Percentiles rank a stretch among this genome's conserved stretches.
These are phyloP conservation scores for Rotaria socialis DNA, from an alignment of 2,888 invertebrate genomes.

Conservation along the genomic window DNA sequence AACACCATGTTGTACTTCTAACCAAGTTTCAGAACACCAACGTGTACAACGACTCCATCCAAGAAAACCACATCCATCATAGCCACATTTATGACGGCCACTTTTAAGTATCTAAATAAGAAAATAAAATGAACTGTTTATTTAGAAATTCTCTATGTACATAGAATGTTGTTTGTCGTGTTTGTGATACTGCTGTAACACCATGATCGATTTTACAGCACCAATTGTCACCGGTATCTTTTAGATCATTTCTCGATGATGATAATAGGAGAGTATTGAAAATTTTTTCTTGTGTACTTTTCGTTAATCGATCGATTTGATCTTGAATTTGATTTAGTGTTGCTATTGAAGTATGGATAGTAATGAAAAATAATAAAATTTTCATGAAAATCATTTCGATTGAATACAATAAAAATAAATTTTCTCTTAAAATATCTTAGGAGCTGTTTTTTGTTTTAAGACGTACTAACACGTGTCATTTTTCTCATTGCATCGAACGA, in stretches of 20 bases:
- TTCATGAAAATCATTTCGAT: background rate
- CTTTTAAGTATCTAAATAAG: background rate
- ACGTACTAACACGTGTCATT: background rate
- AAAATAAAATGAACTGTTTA: background rate
- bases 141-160: background rate
- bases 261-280: background rate
- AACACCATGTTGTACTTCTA: background rate
- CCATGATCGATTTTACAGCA: constrained; percentile 37
- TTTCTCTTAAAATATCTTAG: background rate
- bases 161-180: constrained; percentile 20
- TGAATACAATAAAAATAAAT: background rate
- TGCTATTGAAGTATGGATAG: background rate
- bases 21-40: background rate
- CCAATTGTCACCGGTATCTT: constrained; percentile 35
- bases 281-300: background rate
- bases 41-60: constrained; percentile 40
- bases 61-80: constrained; percentile 38
- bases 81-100: constrained; percentile 43
- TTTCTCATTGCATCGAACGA: background rate
- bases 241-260: background rate
- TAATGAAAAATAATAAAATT: background rate
- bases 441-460: background rate
- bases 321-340: background rate
- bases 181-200: constrained; percentile 10
- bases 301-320: background rate